phyloP scores from a whole-genome alignment of 1,140 invertebrate genomes.

The Meloidogyne exigua region DNA sequence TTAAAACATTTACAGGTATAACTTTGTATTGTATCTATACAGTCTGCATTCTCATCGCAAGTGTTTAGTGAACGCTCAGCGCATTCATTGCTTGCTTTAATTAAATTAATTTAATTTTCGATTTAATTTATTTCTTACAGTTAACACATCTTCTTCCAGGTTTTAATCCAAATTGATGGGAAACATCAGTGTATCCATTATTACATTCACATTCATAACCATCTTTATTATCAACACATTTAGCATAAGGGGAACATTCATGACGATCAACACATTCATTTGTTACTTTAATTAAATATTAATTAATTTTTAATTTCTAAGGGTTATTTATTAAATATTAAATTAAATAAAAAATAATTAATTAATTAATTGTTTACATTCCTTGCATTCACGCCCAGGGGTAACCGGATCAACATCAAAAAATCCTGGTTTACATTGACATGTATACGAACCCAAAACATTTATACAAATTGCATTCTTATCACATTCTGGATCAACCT shows the following conservation, averaged over 20 bases:
- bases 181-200: slow-evolving; percentile 63
- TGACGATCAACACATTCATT: slow-evolving; percentile 61
- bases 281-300: slow-evolving; percentile 44
- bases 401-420: slow-evolving; percentile 57
- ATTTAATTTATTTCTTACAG: slow-evolving; percentile 32
- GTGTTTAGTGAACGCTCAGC: slow-evolving; percentile 52
- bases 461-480: slow-evolving; percentile 60
- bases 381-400: slow-evolving; percentile 59
- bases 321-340: no score
- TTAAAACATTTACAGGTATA: slow-evolving; percentile 64
- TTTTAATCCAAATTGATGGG: slow-evolving; percentile 53
- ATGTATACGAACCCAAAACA: slow-evolving; percentile 58
- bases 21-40: slow-evolving; percentile 63
- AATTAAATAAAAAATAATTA: no score
- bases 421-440: slow-evolving; percentile 59
- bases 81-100: slow-evolving; percentile 62
- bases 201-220: slow-evolving; percentile 64
- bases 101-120: background rate
- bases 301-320: background rate
- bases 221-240: slow-evolving; percentile 64
- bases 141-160: slow-evolving; percentile 61
- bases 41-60: slow-evolving; percentile 64
- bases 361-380: slow-evolving; percentile 48
- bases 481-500: slow-evolving; percentile 52
- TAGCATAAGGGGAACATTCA: slow-evolving; percentile 62